Evolutionary conservation across 2,888 invertebrate genomes (phyloP), one percentile per base, ranked within the genome.

Genomic region (Dicyrtomina minuta): DNA sequence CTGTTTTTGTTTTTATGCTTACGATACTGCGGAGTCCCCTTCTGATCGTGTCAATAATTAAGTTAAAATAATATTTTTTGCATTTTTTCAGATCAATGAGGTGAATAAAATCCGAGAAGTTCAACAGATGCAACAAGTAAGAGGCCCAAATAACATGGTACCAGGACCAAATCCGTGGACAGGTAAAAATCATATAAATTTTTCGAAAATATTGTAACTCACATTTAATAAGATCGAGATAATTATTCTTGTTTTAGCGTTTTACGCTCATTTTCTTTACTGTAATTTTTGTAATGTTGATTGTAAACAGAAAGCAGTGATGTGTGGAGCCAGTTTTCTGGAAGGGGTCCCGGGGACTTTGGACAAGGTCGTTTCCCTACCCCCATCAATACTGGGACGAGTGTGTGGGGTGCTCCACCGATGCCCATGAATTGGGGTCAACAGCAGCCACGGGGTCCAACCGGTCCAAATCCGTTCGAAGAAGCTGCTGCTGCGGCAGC

Each of bases 61-160:
- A n/a, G 15, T 12, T n/a, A 22, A 46, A 49, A n/a, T 49, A 17
- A 13, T 1, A 49, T 49, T 49, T 49, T 49, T 49, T 33, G 33
- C 8, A 33, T 33, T 61, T 1, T 83, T 91, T 72, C 88, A 89
- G 77, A 87, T 92, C 75, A 90, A 90, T 77, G 92, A 93, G 80
- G 88, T 87, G 65, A 84, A 85, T 68, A 92, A 92, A 81, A 82
- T 91, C 3, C 88, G 89, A 70, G 91, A 91, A 70, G 90, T 90
- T 0, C 89, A 80, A 59, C 79, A 79, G 64, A 73, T 79, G 46
- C 79, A 79, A 65, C 77, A 75, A 70, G 67, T 71, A 56, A 66
- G 61, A 44, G 69, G 60, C 13, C 53, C 59, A 6, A 49, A 61
- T n/a, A 70, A 71, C 69, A 70, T 55, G 24, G 39, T 55, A 41